Evolutionary conservation across 2,797 vertebrate genomes (phyloP), one percentile per base, ranked within the genome.

Genomic region (Vultur gryphus): DNA sequence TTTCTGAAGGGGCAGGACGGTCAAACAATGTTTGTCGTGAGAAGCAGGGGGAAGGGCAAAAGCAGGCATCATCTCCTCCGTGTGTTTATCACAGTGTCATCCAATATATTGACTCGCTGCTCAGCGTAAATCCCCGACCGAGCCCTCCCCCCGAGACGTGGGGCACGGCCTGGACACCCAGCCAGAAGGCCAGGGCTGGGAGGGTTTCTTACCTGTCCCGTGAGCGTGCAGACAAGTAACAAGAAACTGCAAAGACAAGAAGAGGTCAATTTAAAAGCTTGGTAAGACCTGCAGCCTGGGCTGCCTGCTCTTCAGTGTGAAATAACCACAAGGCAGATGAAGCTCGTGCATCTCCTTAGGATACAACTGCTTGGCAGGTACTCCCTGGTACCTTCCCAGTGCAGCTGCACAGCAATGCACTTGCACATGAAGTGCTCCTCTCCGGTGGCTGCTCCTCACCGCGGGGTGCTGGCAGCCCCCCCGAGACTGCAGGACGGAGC

Each of bases 201-300:
- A 66, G 10, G 10, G 46, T 44, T 66, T 66, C 96, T 91, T 90
- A 96, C 96, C 96, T 95, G 84, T 43, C 7, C 1, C 1, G 4
- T 13, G 37, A 66, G 46, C 0, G 0, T 3, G 19, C 9, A 35
- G 54, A 33, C 9, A 39, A 13, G 29, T 12, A 33, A 67, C 23
- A 16, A 61, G 73, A 35, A 65, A 48, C 94, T 96, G 95, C 44
- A 78, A 91, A 70, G 89, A 46, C 44, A 94, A 76, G 81, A 95
- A 86, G 1, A 88, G 35, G 51, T 57, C 20, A 69, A 57, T 86
- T 95, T 81, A 91, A 75, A 81, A 31, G 31, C 65, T 16, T 41
- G n/a, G 0, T 17, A 66, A 62, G 44, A 13, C 4, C 21, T 9
- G 10, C 25, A 43, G 25, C 37, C 19, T 23, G 9, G 25, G n/a